Conservation (phyloP, 2,113 vertebrate genomes). For the Hipposideros armiger region DNA sequence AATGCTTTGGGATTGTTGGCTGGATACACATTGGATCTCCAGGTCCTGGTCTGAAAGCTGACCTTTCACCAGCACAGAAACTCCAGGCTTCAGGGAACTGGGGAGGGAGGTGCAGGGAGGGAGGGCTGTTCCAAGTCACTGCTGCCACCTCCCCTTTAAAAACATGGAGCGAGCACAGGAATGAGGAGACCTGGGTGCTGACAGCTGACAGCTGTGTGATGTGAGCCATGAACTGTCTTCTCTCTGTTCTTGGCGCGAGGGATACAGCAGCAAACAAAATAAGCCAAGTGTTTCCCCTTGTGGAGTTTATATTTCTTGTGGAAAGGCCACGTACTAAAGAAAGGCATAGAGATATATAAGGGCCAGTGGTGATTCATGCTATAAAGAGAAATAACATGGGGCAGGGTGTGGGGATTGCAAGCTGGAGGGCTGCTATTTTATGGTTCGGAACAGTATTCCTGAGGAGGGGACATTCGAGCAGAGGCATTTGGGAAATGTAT, state of each 20-base stretch:
- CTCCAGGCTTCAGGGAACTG: background rate
- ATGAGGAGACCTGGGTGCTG: background rate
- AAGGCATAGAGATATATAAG: background rate
- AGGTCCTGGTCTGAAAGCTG: background rate
- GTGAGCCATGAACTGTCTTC: fast-evolving
- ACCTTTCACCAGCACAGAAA: background rate
- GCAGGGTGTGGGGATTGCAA: no score
- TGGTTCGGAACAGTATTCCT: background rate
- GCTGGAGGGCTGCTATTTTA: background rate
- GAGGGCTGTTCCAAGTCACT: background rate
- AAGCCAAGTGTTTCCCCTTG: background rate
- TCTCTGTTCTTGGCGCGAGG: background rate
- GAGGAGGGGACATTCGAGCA: background rate
- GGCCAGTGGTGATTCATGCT: background rate
- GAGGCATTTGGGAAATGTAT: background rate
- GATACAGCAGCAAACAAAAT: background rate
- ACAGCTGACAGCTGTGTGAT: background rate
- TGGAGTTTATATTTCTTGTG: background rate
- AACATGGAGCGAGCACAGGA: background rate
- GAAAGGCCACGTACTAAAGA: background rate
- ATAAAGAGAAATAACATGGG: background rate
- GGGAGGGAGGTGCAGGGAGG: no score
- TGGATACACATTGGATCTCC: background rate
- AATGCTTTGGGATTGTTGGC: background rate
- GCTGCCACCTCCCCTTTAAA: background rate